Conservation (phyloP, 2,113 vertebrate genomes). For the Paedocypris sp. region DNA sequence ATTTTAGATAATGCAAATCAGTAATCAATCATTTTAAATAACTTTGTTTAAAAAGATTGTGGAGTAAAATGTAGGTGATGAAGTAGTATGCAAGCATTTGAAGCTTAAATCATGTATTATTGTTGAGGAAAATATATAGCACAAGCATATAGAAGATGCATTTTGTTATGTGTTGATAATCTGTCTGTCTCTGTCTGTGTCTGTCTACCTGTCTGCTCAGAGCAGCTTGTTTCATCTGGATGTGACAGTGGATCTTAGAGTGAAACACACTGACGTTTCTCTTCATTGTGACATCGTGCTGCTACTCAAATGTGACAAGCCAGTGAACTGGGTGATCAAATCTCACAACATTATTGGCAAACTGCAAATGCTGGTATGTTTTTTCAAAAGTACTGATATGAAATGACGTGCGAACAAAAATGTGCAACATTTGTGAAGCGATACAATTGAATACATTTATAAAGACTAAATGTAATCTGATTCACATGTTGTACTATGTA, state of each 20-base stretch:
- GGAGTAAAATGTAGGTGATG: too few relatives aligned
- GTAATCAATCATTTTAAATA: too few relatives aligned
- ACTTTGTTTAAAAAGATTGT: too few relatives aligned
- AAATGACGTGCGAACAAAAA: too few relatives aligned
- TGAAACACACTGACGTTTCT: slow-evolving; percentile 57
- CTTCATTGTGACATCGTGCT: slow-evolving; percentile 71
- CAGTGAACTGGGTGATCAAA: slow-evolving; percentile 94
- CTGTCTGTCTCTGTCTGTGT: slow-evolving; percentile 23
- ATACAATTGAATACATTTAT: too few relatives aligned
- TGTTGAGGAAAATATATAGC: too few relatives aligned
- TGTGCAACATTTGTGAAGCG: too few relatives aligned
- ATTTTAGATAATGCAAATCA: too few relatives aligned
- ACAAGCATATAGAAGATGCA: slow-evolving; percentile 54
- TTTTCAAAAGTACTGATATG: too few relatives aligned
- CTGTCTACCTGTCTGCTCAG: not conserved
- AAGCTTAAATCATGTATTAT: too few relatives aligned
- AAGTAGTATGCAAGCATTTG: too few relatives aligned
- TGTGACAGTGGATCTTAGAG: slow-evolving; percentile 82
- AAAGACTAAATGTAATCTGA: too few relatives aligned
- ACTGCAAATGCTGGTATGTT: slow-evolving; percentile 78
- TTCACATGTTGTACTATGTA: not conserved
- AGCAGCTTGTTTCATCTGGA: slow-evolving; percentile 91
- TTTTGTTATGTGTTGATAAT: slow-evolving; percentile 40
- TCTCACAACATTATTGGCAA: slow-evolving; percentile 70
- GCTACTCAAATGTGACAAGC: slow-evolving; percentile 81